Evolutionary conservation across 2,888 invertebrate genomes (phyloP).

Genomic region (Drosophila mayaguana): DNA sequence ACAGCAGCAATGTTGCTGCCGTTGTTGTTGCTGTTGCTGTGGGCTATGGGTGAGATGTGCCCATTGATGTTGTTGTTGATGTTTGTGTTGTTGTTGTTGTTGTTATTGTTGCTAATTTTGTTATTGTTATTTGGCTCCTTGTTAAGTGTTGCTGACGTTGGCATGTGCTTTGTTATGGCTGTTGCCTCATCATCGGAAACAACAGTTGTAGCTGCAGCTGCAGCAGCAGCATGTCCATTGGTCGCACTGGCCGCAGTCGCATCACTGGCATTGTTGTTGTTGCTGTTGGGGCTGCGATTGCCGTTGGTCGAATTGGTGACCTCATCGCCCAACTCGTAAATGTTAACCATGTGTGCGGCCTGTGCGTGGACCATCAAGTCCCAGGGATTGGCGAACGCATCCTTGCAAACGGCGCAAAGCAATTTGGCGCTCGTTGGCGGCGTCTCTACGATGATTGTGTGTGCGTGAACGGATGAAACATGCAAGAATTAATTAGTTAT

Average conservation of each 20-base stretch:
- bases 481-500: constrained; percentile 80
- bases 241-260: constrained; percentile 52
- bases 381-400: constrained; percentile 89
- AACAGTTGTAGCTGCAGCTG: constrained; percentile 17
- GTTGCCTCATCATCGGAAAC: constrained; percentile 57
- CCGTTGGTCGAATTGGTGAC: constrained; percentile 49
- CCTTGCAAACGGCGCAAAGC: constrained; percentile 89
- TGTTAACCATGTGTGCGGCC: constrained; percentile 89
- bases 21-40: constrained; percentile 37
- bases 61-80: constrained; percentile 52
- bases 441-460: constrained; percentile 69
- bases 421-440: constrained; percentile 86
- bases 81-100: constrained; percentile 47
- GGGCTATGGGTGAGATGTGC: constrained; percentile 57
- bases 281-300: constrained; percentile 51
- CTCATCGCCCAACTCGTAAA: constrained; percentile 88
- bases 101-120: constrained; percentile 75
- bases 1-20: constrained; percentile 13
- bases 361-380: constrained; percentile 90
- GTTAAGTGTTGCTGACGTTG: constrained; percentile 72
- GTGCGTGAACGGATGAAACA: constrained; percentile 45
- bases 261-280: constrained; percentile 42
- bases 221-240: constrained; percentile 55
- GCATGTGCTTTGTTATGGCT: constrained; percentile 65
- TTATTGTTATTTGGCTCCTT: constrained; percentile 79